These are phyloP conservation scores for Paradoxurus hermaphroditus DNA, from an alignment of 2,113 vertebrate genomes.

Conservation along the genomic window DNA sequence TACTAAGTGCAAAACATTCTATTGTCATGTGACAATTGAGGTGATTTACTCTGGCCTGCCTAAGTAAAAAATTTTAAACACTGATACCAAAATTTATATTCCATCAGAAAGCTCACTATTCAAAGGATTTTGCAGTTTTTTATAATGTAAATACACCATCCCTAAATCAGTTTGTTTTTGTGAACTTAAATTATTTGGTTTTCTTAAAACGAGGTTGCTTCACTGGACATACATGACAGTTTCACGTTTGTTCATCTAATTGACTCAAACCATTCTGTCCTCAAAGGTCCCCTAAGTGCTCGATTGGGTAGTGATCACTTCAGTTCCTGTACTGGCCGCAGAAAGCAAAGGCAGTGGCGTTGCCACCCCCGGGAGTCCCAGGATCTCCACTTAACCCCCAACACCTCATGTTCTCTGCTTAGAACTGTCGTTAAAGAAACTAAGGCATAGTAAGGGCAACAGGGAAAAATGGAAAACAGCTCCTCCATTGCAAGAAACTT, in stretches of 20 bases:
- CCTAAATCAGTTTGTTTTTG: background rate
- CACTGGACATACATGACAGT: background rate
- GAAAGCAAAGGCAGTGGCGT: background rate
- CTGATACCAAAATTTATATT: background rate
- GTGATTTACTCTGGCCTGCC: background rate
- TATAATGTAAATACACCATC: background rate
- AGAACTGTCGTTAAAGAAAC: background rate
- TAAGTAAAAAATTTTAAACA: background rate
- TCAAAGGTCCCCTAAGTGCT: background rate
- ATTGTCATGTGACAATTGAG: background rate
- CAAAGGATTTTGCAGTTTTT: conserved; percentile 19
- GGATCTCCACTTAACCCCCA: background rate
- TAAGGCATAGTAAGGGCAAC: background rate
- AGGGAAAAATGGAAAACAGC: background rate
- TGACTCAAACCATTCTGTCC: background rate
- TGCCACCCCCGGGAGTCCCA: background rate
- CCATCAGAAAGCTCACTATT: background rate
- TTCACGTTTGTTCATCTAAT: background rate
- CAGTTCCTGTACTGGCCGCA: background rate
- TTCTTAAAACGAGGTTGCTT: conserved; percentile 34
- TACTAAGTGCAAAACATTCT: background rate
- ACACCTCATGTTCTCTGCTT: background rate
- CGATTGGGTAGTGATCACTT: background rate
- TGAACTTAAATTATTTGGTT: background rate
- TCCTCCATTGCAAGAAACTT: background rate